phyloP scores from a whole-genome alignment of 2,888 invertebrate genomes.

The Dryadula phaetusa region DNA sequence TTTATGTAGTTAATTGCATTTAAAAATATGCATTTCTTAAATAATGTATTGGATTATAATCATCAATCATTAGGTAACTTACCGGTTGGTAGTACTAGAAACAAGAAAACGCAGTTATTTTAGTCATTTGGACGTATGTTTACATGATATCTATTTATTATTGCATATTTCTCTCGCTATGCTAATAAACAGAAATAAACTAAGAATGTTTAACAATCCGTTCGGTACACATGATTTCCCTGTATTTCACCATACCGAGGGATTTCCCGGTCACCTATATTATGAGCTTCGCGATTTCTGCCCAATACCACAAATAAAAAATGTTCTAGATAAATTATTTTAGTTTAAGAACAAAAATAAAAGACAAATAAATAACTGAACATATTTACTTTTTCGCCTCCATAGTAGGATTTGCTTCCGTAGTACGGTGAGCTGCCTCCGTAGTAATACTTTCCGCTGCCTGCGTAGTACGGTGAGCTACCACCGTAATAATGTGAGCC shows the following conservation, averaged over 20 bases:
- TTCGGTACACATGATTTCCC: no score
- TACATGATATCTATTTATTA: background rate
- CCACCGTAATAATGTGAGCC: background rate
- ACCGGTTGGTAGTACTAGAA: conserved; percentile 6
- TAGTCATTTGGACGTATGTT: background rate
- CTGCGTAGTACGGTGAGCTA: background rate
- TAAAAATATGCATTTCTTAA: no score
- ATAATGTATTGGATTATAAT: no score
- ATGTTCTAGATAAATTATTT: background rate
- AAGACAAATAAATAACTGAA: background rate
- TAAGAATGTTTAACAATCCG: no score
- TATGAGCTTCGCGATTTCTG: no score
- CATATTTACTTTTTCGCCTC: conserved; percentile 2
- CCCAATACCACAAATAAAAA: no score
- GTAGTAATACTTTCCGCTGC: background rate
- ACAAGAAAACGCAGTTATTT: background rate
- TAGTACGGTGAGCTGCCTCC: background rate
- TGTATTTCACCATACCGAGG: background rate
- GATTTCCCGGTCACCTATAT: no score
- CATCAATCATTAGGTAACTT: background rate
- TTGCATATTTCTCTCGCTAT: background rate
- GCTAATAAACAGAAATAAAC: no score
- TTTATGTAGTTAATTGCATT: no score
- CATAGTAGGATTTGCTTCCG: conserved; percentile 6
- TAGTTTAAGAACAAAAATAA: background rate